These are phyloP conservation scores for Labia minor DNA, from an alignment of 2,888 invertebrate genomes.

Conservation along the genomic window DNA sequence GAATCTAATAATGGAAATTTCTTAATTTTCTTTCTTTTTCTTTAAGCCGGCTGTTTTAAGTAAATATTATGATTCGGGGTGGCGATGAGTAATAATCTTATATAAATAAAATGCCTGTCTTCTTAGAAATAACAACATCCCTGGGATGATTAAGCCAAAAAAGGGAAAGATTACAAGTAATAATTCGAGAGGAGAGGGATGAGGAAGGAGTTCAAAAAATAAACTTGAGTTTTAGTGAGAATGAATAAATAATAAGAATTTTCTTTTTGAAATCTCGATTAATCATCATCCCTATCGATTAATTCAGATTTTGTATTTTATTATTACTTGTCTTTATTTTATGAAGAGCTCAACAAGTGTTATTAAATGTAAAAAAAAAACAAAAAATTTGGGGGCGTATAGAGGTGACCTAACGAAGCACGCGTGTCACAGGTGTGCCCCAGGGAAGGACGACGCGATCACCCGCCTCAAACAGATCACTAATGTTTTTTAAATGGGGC, in stretches of 20 bases:
- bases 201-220: no score
- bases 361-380: neutral
- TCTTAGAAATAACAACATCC: no score
- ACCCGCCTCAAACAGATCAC: neutral
- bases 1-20: slow-evolving; percentile 1
- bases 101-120: neutral
- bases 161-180: no score
- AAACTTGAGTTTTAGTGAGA: no score
- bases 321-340: no score
- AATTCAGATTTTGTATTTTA: no score
- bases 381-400: neutral
- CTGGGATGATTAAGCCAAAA: no score
- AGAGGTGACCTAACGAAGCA: neutral
- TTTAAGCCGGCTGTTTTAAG: neutral
- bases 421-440: slow-evolving; percentile 1
- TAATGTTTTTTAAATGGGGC: neutral
- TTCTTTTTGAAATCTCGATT: no score
- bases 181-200: no score
- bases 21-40: neutral
- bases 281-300: no score
- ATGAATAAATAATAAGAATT: no score
- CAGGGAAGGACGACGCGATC: neutral
- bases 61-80: neutral
- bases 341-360: neutral
- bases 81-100: neutral